These are phyloP conservation scores for Tauraco erythrolophus DNA, from an alignment of 2,113 vertebrate genomes.

Conservation along the genomic window DNA sequence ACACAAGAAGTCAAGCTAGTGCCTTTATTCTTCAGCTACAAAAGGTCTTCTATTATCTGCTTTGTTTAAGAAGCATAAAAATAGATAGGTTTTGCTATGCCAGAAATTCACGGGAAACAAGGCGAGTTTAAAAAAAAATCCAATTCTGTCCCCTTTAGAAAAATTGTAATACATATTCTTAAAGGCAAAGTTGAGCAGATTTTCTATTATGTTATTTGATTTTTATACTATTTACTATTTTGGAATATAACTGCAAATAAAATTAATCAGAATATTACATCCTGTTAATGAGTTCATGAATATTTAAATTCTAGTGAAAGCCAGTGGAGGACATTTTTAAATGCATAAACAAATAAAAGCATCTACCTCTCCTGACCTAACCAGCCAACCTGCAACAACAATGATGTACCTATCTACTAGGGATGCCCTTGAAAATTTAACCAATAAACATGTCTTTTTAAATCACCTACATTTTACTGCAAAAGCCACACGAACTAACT, in stretches of 20 bases:
- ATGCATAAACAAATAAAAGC: neutral
- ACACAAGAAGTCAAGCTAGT: neutral
- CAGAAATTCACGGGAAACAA: neutral
- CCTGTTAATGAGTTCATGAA: neutral
- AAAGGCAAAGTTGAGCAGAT: neutral
- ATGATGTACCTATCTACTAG: neutral
- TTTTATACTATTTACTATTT: neutral
- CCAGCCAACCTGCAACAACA: neutral
- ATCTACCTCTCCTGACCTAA: neutral
- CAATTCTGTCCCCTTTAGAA: neutral
- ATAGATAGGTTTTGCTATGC: neutral
- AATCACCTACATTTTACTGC: neutral
- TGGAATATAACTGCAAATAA: neutral
- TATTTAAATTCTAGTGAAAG: neutral
- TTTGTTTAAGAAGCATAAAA: neutral
- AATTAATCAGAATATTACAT: neutral
- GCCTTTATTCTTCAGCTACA: neutral
- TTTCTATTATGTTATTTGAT: neutral
- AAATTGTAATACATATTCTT: accelerated
- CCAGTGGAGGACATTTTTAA: neutral
- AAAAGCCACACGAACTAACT: neutral
- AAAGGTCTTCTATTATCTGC: neutral
- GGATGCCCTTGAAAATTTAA: neutral
- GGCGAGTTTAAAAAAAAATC: neutral
- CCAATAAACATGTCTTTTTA: neutral